These are phyloP conservation scores for Agrotis puta DNA, from an alignment of 2,888 invertebrate species.

Conservation along the genomic window DNA sequence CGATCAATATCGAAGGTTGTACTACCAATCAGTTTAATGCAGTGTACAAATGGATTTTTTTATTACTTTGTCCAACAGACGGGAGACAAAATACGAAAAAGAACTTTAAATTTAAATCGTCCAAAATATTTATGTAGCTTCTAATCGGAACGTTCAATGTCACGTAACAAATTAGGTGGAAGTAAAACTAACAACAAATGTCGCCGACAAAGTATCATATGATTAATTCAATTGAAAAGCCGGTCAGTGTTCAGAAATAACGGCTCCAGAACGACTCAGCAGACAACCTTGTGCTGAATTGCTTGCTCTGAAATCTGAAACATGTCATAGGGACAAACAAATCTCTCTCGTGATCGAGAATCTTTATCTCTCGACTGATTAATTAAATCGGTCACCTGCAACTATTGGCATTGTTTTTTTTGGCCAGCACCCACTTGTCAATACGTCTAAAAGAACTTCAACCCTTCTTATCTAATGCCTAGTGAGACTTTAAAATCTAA, in stretches of 20 bases:
- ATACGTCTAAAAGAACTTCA: conserved; percentile 44
- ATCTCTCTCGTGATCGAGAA: conserved; percentile 43
- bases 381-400: conserved; percentile 53
- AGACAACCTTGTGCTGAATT: conserved; percentile 78
- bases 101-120: neutral
- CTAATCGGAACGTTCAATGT: conserved; percentile 43
- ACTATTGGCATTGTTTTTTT: conserved; percentile 65
- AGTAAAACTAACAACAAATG: conserved; percentile 50
- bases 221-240: conserved; percentile 73
- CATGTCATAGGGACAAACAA: conserved; percentile 33
- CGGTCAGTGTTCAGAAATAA: conserved; percentile 72
- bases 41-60: conserved; percentile 17
- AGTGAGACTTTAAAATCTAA: conserved; percentile 11
- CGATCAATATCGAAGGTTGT: conserved; percentile 61
- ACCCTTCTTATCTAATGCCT: conserved; percentile 38
- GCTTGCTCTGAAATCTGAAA: conserved; percentile 69
- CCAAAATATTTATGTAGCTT: conserved; percentile 14
- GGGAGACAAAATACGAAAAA: neutral
- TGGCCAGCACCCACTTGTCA: conserved; percentile 60
- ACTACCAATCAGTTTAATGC: conserved; percentile 38
- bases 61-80: neutral
- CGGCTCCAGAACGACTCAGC: conserved; percentile 71
- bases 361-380: conserved; percentile 38
- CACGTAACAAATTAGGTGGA: conserved; percentile 49
- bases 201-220: conserved; percentile 62